Percentiles rank a stretch among this genome's conserved stretches.
phyloP scores from a whole-genome alignment of 30 jellyfish, hydroid and myxozoan species.

The Haliclystus octoradiatus region DNA sequence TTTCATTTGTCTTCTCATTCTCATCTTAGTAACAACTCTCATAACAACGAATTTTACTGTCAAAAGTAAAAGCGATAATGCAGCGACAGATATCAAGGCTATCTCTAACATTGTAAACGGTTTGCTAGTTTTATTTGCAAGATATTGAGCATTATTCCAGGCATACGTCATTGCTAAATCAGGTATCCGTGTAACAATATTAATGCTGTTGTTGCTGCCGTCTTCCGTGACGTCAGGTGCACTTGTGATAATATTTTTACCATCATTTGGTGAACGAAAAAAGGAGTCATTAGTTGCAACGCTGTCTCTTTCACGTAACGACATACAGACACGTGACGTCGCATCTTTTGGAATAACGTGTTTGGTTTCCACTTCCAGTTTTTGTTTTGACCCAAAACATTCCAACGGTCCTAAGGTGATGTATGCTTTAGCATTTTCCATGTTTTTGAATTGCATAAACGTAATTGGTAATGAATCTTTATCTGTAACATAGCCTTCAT shows the following conservation, averaged over 20 bases:
- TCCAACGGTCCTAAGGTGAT: conserved; percentile 78
- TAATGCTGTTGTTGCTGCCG: neutral
- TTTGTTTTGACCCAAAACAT: conserved; percentile 54
- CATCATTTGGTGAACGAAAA: conserved; percentile 21
- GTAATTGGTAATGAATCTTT: conserved; percentile 63
- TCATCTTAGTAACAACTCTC: neutral
- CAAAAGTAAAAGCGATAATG: conserved; percentile 44
- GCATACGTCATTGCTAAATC: neutral
- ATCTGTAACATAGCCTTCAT: conserved; percentile 62
- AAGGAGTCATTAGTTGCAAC: conserved; percentile 51
- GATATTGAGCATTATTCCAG: neutral
- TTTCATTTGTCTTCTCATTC: neutral
- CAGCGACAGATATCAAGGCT: conserved; percentile 58
- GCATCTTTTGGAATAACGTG: conserved; percentile 34
- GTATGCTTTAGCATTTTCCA: conserved; percentile 41
- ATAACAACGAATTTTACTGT: conserved; percentile 35
- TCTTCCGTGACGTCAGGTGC: neutral
- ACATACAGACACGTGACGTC: conserved; percentile 52
- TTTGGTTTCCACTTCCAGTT: conserved; percentile 5
- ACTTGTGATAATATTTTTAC: neutral
- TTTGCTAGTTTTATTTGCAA: neutral
- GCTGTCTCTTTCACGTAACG: conserved; percentile 13
- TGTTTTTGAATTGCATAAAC: conserved; percentile 44
- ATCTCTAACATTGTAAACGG: conserved; percentile 43
- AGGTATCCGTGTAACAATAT: neutral